Evolutionary conservation across 1,140 invertebrate species (phyloP).

Genomic region (Musca domestica): DNA sequence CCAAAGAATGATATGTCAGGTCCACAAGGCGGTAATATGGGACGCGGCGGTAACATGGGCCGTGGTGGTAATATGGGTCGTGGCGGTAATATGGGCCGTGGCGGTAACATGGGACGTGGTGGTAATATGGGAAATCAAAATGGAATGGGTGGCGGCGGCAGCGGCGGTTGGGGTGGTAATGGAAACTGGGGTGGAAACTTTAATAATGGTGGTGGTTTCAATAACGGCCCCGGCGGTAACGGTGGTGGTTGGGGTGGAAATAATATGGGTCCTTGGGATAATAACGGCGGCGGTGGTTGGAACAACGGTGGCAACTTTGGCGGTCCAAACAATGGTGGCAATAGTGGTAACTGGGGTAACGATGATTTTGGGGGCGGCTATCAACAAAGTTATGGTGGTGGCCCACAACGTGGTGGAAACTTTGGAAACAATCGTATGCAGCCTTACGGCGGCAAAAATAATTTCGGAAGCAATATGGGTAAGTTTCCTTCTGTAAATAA

Average conservation of each 20-base stretch:
- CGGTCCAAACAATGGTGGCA: slow-evolving; percentile 27
- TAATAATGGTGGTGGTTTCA: slow-evolving; percentile 49
- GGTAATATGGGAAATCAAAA: slow-evolving; percentile 46
- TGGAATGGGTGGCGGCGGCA: slow-evolving; percentile 21
- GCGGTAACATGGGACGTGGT: slow-evolving; percentile 27
- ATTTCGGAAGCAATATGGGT: slow-evolving; percentile 28
- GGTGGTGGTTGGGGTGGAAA: slow-evolving; percentile 51
- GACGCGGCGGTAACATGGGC: slow-evolving; percentile 33
- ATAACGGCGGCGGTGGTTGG: slow-evolving; percentile 49
- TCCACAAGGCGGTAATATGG: slow-evolving; percentile 34
- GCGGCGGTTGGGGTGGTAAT: slow-evolving; percentile 39
- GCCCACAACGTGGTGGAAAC: slow-evolving; percentile 63
- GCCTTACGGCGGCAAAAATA: slow-evolving; percentile 55
- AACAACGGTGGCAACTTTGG: slow-evolving; percentile 34
- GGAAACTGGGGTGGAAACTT: slow-evolving; percentile 71
- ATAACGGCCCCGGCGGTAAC: slow-evolving; percentile 39
- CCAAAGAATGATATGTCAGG: slow-evolving; percentile 66
- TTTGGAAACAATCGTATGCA: slow-evolving; percentile 57
- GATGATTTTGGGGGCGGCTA: slow-evolving; percentile 71
- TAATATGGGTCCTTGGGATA: slow-evolving; percentile 55
- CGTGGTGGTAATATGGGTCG: slow-evolving; percentile 54
- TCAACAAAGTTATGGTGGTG: slow-evolving; percentile 72
- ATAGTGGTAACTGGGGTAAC: slow-evolving; percentile 45
- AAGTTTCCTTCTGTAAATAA: not conserved
- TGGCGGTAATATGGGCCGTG: slow-evolving; percentile 37